Evolutionary conservation across 2,888 invertebrate species (phyloP).

Genomic region (Andrena bicolor): DNA sequence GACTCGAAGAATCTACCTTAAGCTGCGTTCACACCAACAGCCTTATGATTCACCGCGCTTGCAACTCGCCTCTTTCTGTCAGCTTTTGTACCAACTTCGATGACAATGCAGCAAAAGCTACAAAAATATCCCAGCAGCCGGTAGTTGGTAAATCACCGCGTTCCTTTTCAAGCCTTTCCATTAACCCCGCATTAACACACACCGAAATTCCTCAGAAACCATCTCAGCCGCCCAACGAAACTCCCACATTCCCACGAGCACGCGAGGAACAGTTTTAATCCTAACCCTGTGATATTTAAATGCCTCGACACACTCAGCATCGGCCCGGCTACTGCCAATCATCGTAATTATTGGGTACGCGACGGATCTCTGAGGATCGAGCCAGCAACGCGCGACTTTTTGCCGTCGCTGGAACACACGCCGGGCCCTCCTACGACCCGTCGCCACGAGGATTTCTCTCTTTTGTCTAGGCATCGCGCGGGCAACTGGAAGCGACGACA

Average conservation of each 20-base stretch:
- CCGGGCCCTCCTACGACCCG: not conserved
- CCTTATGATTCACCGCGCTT: conserved; percentile 29
- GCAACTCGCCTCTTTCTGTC: not conserved
- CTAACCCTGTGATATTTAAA: conserved; percentile 62
- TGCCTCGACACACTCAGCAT: conserved; percentile 46
- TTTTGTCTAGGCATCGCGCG: conserved; percentile 26
- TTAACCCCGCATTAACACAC: not conserved
- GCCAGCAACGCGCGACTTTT: conserved; percentile 33
- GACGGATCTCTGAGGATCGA: conserved; percentile 7
- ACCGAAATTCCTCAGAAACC: not conserved
- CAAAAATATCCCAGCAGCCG: not conserved
- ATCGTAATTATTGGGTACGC: conserved; percentile 59
- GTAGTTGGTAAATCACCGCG: not conserved
- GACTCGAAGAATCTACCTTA: conserved; percentile 63
- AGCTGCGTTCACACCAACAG: conserved; percentile 57
- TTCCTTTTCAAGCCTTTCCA: not conserved
- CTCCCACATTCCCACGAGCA: conserved; percentile 42
- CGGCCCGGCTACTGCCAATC: conserved; percentile 62
- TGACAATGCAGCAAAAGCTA: not conserved
- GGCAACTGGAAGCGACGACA: conserved; percentile 28
- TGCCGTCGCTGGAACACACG: not conserved
- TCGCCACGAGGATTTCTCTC: not conserved
- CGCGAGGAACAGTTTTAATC: conserved; percentile 34
- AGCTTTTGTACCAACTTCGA: not conserved
- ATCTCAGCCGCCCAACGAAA: not conserved